A percentile compares a stretch with the other conserved stretches of the same genome.
phyloP scores from a whole-genome alignment of 1,140 invertebrate genomes.

The Colletes latitarsis region DNA sequence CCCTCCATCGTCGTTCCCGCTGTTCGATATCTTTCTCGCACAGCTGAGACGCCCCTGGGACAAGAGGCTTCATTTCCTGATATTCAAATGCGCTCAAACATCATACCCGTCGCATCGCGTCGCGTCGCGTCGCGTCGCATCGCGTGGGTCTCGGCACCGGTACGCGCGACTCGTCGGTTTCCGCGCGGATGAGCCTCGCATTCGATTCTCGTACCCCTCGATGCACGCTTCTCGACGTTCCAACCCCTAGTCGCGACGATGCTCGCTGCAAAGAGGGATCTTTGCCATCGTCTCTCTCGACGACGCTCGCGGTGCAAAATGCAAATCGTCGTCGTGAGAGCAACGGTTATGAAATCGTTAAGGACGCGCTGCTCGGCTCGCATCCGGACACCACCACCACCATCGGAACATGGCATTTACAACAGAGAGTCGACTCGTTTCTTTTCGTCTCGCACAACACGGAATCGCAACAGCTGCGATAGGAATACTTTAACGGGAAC shows the following conservation, averaged over 20 bases:
- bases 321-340: slow-evolving; percentile 61
- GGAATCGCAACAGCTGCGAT: background rate
- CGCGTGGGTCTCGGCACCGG: slow-evolving; percentile 1
- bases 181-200: slow-evolving; percentile 62
- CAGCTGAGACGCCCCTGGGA: slow-evolving; percentile 62
- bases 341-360: slow-evolving; percentile 69
- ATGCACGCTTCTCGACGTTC: slow-evolving; percentile 22
- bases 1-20: background rate
- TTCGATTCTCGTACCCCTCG: slow-evolving; percentile 20
- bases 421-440: too few species aligned
- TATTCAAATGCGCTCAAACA: slow-evolving; percentile 80
- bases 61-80: slow-evolving; percentile 79
- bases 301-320: slow-evolving; percentile 40
- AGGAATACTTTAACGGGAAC: too few species aligned
- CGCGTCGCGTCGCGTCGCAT: slow-evolving; percentile 33
- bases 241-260: slow-evolving; percentile 1
- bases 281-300: background rate
- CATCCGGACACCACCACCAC: too few species aligned
- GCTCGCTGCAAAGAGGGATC: too few species aligned
- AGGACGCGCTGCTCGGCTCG: background rate
- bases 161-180: slow-evolving; percentile 41
- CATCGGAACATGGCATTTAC: too few species aligned
- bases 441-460: too few species aligned
- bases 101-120: slow-evolving; percentile 70
- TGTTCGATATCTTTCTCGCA: slow-evolving; percentile 30